Percentiles rank a stretch among this genome's conserved stretches.
Conservation (phyloP, 2,888 invertebrate species). For the Didymodactylos carnosus region DNA sequence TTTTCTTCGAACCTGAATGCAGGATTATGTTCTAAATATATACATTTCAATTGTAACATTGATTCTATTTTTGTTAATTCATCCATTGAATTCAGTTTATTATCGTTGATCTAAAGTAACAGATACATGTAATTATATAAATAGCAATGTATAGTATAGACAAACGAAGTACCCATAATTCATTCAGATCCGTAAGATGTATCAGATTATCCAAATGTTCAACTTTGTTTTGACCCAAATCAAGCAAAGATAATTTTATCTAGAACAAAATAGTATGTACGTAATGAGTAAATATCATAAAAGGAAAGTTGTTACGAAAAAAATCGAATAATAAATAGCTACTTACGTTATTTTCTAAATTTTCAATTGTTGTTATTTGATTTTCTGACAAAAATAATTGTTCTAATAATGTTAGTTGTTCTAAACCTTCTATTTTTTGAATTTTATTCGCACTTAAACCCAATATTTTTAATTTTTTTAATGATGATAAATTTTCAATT, state of each 20-base stretch:
- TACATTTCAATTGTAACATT: constrained; percentile 43
- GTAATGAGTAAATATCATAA: too few relatives aligned
- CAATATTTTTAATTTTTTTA: constrained; percentile 54
- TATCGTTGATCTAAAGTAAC: too few relatives aligned
- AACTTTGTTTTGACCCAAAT: constrained; percentile 69
- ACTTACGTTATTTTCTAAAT: constrained; percentile 41
- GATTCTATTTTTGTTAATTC: constrained; percentile 51
- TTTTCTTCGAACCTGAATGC: constrained; percentile 49
- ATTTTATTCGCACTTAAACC: constrained; percentile 69
- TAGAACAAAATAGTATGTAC: too few relatives aligned
- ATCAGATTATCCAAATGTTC: constrained; percentile 54
- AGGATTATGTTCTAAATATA: constrained; percentile 85
- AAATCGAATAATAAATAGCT: too few relatives aligned
- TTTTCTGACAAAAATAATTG: constrained; percentile 84
- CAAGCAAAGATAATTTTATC: constrained; percentile 69
- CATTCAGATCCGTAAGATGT: constrained; percentile 56
- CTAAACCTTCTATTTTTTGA: constrained; percentile 62
- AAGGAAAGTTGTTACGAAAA: too few relatives aligned
- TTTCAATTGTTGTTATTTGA: constrained; percentile 56
- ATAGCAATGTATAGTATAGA: too few relatives aligned
- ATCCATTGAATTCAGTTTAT: constrained; percentile 61
- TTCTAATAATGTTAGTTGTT: constrained; percentile 50
- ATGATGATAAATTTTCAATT: constrained; percentile 54
- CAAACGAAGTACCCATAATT: too few relatives aligned
- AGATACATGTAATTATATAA: too few relatives aligned